Base-by-base conservation (phyloP, 2,797 vertebrate genomes). In the Threskiornis aethiopicus region DNA sequence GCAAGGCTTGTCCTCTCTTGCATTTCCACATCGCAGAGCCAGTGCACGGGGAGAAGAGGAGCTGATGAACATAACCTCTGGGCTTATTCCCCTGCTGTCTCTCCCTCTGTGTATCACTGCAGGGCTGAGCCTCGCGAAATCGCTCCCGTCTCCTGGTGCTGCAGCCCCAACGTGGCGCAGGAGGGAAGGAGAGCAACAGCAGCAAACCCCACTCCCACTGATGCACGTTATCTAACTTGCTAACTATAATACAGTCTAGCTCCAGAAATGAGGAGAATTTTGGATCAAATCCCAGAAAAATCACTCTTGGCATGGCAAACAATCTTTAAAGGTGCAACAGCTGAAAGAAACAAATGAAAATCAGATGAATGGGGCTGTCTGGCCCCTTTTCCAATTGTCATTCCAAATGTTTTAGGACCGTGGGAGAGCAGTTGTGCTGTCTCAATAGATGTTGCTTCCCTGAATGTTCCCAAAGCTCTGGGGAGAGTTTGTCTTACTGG, bases 211-310 rank as follows among this genome's bases (percentile, higher is more conserved):
- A 1, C 17, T 82, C 35, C 33, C 28, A 59, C 59, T 31, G 62
- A 83, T 25, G 37, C 9, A 37, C 13, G 14, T 47, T 55, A 87
- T 61, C 37, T 37, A 85, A 61, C 57, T 75, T 0, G 0, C 37
- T 57, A 84, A 78, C 75, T 85, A 5, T 29, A 78, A 66, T 58
- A 87, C 62, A 67, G 79, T 54, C 64, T 85, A 49, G 44, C 67
- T 90, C 80, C 52, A 94, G 64, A 85, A 92, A 88, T 20, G 16
- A 86, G 47, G 22, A 73, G 55, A 92, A 65, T 69, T 90, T 83
- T 93, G 86, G 79, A 94, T 57, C 65, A 59, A 76, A 90, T 76
- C 76, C 79, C 76, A 94, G 91, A 80, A 93, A 85, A 80, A 90
- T 73, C 71, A 88, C 59, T 79, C 62, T 85, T 71, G 64, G 76